phyloP scores from a whole-genome alignment of 2,113 vertebrate genomes.

The Felis chaus region DNA sequence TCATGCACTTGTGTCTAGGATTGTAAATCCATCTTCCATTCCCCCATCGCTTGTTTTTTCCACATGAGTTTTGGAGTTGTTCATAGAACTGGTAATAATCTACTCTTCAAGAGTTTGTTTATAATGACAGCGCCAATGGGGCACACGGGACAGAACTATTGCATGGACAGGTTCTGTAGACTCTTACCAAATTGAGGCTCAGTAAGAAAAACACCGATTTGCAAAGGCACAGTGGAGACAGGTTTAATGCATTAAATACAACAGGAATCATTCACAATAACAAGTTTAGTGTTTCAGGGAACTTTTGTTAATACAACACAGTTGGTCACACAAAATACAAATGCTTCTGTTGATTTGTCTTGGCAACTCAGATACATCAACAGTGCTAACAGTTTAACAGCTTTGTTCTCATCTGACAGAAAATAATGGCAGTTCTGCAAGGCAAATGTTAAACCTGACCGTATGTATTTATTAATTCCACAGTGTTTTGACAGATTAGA shows the following conservation, averaged over 20 bases:
- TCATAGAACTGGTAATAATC: slow-evolving; percentile 86
- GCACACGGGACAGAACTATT: slow-evolving; percentile 67
- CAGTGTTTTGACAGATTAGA: slow-evolving; percentile 90
- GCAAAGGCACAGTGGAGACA: slow-evolving; percentile 88
- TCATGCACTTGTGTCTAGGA: slow-evolving; percentile 55
- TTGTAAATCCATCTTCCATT: neutral
- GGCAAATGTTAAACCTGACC: slow-evolving; percentile 90
- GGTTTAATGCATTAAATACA: slow-evolving; percentile 88
- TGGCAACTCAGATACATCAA: slow-evolving; percentile 89
- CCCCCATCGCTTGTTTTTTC: slow-evolving; percentile 12
- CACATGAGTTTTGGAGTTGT: slow-evolving; percentile 80
- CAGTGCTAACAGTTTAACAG: slow-evolving; percentile 90
- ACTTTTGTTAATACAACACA: slow-evolving; percentile 90
- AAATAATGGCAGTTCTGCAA: slow-evolving; percentile 91
- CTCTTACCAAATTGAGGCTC: slow-evolving; percentile 81
- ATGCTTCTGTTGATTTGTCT: slow-evolving; percentile 91
- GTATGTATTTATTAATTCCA: slow-evolving; percentile 92
- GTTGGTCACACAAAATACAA: slow-evolving; percentile 89
- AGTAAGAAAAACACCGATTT: slow-evolving; percentile 85
- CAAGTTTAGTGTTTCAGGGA: slow-evolving; percentile 88
- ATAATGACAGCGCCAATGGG: slow-evolving; percentile 75
- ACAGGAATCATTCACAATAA: slow-evolving; percentile 89
- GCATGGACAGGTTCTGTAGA: slow-evolving; percentile 69
- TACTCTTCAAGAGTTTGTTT: slow-evolving; percentile 89
- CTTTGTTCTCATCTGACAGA: slow-evolving; percentile 90